Conservation (phyloP, 2,797 vertebrate species). For the Gymnothorax javanicus region DNA sequence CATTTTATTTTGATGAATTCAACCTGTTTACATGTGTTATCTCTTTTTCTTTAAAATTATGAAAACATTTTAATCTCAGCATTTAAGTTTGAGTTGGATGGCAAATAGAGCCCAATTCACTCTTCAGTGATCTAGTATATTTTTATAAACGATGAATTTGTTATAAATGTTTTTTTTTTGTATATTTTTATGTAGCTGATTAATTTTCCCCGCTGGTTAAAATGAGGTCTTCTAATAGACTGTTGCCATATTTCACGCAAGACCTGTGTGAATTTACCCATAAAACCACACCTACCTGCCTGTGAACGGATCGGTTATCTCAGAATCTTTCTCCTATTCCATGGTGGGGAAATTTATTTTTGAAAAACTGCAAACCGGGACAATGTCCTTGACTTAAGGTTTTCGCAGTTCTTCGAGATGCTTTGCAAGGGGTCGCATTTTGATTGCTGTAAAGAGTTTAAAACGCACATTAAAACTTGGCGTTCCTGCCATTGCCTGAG, state of each 20-base stretch:
- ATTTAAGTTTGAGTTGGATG: slow-evolving; percentile 25
- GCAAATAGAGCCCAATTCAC: slow-evolving; percentile 44
- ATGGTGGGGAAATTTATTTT: slow-evolving; percentile 38
- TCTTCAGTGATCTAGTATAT: slow-evolving; percentile 43
- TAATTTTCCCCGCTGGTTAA: not conserved
- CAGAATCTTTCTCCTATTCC: slow-evolving; percentile 2
- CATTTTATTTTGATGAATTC: slow-evolving; percentile 25
- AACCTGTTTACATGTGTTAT: slow-evolving; percentile 40
- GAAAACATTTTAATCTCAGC: slow-evolving; percentile 41
- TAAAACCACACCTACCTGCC: not conserved
- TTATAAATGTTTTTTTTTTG: slow-evolving; percentile 44
- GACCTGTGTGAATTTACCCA: not conserved
- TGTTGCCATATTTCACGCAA: not conserved
- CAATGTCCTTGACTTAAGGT: slow-evolving; percentile 73
- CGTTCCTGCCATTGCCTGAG: too few relatives aligned
- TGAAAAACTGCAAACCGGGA: slow-evolving; percentile 55
- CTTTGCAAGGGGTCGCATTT: too few relatives aligned
- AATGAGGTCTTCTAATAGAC: slow-evolving; percentile 25
- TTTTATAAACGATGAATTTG: slow-evolving; percentile 50
- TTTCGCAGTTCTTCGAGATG: too few relatives aligned
- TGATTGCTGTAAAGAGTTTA: too few relatives aligned
- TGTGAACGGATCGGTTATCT: not conserved
- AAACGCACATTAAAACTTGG: too few relatives aligned
- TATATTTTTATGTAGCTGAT: slow-evolving; percentile 31
- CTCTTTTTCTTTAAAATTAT: slow-evolving; percentile 34